These are phyloP conservation scores for Romanogobio albipinnatus DNA, from an alignment of 2,113 vertebrate genomes.

Conservation along the genomic window DNA sequence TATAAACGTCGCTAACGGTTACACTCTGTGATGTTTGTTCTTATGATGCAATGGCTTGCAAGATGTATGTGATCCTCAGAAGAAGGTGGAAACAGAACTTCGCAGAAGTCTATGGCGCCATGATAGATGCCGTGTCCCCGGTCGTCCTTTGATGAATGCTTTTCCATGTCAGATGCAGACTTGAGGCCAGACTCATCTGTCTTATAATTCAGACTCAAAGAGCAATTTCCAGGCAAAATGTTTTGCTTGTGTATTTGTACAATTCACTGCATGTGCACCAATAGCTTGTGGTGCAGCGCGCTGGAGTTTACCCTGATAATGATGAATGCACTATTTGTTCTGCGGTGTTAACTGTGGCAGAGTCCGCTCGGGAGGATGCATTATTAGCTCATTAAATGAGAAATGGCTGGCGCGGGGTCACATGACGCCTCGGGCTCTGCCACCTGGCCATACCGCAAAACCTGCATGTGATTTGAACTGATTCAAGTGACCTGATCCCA, in stretches of 20 bases:
- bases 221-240: not conserved
- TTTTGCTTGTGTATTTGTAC: conserved; percentile 24
- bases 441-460: not conserved
- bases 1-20: conserved; percentile 21
- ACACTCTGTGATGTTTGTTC: conserved; percentile 5
- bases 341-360: not conserved
- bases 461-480: not conserved
- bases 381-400: conserved; percentile 14
- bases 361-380: not conserved
- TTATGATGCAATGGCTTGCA: conserved; percentile 35
- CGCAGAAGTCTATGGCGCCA: not conserved
- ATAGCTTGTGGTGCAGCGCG: not conserved
- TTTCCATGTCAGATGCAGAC: conserved; percentile 33
- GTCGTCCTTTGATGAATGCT: conserved; percentile 27
- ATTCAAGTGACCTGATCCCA: not conserved
- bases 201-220: conserved; percentile 7
- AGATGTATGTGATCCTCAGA: conserved; percentile 3
- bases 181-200: conserved; percentile 34
- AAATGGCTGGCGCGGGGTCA: not conserved
- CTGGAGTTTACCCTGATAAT: conserved; percentile 4
- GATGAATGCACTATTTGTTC: conserved; percentile 17
- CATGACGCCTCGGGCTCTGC: not conserved
- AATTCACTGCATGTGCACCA: not conserved
- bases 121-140: not conserved
- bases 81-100: conserved; percentile 7